Percentiles rank a stretch among this genome's conserved stretches.
These are phyloP conservation scores for Prunella fulvescens DNA, from an alignment of 2,113 vertebrate species.

Conservation along the genomic window DNA sequence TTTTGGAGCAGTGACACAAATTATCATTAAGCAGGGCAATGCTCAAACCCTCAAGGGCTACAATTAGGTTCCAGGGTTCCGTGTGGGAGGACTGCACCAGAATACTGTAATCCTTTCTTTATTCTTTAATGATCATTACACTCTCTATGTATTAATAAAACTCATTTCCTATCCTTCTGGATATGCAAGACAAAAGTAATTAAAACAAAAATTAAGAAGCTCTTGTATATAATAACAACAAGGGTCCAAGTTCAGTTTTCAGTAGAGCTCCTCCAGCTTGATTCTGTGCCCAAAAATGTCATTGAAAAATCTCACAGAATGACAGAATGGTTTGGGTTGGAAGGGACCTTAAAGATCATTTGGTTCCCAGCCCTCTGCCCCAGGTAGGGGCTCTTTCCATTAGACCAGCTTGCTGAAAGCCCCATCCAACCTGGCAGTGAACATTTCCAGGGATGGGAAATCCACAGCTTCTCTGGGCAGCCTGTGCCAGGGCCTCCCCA, in stretches of 20 bases:
- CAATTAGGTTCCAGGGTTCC: slow-evolving; percentile 55
- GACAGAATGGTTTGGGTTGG: background rate
- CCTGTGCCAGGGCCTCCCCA: background rate
- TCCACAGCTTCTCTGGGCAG: background rate
- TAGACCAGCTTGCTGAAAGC: background rate
- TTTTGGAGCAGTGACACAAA: slow-evolving; percentile 47
- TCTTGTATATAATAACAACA: background rate
- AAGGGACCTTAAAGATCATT: background rate
- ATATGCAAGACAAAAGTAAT: slow-evolving; percentile 48
- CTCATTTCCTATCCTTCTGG: slow-evolving; percentile 41
- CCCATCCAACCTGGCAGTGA: background rate
- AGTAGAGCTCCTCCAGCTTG: background rate
- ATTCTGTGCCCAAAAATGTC: background rate
- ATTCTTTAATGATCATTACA: slow-evolving; percentile 54
- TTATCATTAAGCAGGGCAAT: slow-evolving; percentile 60
- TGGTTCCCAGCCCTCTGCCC: background rate
- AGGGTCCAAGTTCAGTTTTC: background rate
- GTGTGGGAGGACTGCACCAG: slow-evolving; percentile 49
- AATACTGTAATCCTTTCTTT: slow-evolving; percentile 45
- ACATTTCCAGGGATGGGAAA: background rate
- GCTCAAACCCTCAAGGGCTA: slow-evolving; percentile 47
- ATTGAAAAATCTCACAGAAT: background rate
- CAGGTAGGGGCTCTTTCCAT: background rate
- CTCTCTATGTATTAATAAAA: slow-evolving; percentile 45
- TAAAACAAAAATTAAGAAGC: slow-evolving; percentile 49